Conservation (phyloP, 2,888 invertebrate species). For the Cryptocephalus primarius region DNA sequence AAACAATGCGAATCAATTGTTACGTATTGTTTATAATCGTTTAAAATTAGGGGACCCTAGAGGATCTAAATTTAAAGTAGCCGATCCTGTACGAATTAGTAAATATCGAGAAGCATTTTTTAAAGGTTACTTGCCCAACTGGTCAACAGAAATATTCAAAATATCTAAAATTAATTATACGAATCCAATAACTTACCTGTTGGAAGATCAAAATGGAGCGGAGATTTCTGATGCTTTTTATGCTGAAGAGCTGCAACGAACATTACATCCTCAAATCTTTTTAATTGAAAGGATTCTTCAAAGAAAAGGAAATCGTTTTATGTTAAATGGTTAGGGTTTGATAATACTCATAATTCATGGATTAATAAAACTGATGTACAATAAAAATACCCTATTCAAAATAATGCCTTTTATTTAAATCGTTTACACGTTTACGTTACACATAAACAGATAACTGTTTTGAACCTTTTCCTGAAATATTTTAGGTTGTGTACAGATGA, state of each 20-base stretch:
- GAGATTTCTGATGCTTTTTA: constrained; percentile 21
- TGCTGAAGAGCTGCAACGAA: constrained; percentile 17
- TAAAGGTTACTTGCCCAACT: constrained; percentile 28
- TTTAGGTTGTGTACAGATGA: no score
- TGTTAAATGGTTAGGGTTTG: constrained; percentile 20
- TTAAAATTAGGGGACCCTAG: constrained; percentile 13
- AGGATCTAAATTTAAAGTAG: constrained; percentile 9
- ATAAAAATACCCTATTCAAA: no score
- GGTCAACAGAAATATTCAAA: constrained; percentile 28
- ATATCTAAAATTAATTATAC: constrained; percentile 20
- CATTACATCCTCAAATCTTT: constrained; percentile 23
- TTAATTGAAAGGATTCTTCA: constrained; percentile 25
- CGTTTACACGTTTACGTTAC: no score
- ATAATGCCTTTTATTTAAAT: no score
- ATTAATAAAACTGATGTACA: constrained; percentile 3
- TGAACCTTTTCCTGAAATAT: no score
- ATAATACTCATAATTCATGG: constrained; percentile 4
- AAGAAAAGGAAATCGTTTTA: constrained; percentile 14
- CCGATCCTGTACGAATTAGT: constrained; percentile 20
- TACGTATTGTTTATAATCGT: constrained; percentile 15
- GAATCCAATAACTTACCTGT: constrained; percentile 22
- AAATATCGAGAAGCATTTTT: constrained; percentile 23
- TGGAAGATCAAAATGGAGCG: constrained; percentile 18
- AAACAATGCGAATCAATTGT: constrained; percentile 21
- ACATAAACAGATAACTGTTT: no score